phyloP scores from a whole-genome alignment of 2,888 invertebrate species.

The Eupithecia centaureata region DNA sequence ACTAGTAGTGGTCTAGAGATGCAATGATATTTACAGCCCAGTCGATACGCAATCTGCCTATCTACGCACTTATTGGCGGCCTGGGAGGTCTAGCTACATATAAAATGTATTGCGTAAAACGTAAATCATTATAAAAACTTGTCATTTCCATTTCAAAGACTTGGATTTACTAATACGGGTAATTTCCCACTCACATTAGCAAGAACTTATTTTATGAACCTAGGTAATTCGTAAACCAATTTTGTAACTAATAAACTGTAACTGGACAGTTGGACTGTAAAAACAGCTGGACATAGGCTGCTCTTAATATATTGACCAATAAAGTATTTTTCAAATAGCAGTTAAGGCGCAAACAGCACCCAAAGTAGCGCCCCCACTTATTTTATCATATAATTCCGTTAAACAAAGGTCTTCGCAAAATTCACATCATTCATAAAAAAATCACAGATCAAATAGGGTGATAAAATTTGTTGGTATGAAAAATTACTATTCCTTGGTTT shows the following conservation, averaged over 20 bases:
- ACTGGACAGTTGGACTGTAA: no score
- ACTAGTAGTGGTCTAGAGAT: not conserved
- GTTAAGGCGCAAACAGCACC: no score
- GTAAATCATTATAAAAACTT: conserved; percentile 1
- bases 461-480: no score
- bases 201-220: not conserved
- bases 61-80: not conserved
- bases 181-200: not conserved
- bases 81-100: not conserved
- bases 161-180: not conserved
- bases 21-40: not conserved
- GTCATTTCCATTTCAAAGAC: not conserved
- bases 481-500: no score
- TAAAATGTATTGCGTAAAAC: not conserved
- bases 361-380: no score
- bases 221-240: not conserved
- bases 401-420: no score
- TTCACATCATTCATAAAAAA: no score
- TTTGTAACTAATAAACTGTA: not conserved
- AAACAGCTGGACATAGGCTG: no score
- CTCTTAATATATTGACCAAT: no score
- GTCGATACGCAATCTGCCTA: not conserved
- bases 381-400: no score
- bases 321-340: no score
- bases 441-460: no score